These are phyloP conservation scores for Poeciliopsis prolifica DNA, from an alignment of 2,113 vertebrate genomes.

Conservation along the genomic window DNA sequence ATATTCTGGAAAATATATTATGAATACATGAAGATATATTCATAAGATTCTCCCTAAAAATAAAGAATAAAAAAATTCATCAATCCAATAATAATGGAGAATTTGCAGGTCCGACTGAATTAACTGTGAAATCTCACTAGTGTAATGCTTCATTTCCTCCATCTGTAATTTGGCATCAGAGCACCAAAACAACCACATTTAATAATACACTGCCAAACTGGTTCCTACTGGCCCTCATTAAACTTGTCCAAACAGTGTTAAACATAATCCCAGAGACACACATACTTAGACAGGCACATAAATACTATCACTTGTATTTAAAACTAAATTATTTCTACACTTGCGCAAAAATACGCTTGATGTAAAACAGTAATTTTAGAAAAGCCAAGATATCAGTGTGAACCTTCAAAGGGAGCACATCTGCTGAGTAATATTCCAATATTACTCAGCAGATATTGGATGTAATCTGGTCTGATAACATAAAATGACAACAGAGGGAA, in stretches of 20 bases:
- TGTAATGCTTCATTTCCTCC: conserved; percentile 45
- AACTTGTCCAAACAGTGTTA: conserved; percentile 63
- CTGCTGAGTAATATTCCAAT: conserved; percentile 29
- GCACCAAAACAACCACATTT: conserved; percentile 54
- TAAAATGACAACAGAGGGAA: conserved; percentile 37
- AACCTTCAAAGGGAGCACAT: conserved; percentile 19
- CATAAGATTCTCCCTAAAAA: neutral
- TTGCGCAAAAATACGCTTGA: conserved; percentile 20
- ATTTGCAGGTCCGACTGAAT: conserved; percentile 7
- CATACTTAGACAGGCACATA: conserved; percentile 9
- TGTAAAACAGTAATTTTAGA: conserved; percentile 22
- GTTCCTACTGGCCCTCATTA: conserved; percentile 59
- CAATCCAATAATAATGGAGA: neutral
- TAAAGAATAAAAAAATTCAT: neutral
- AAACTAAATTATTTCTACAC: conserved; percentile 2
- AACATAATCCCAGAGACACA: conserved; percentile 22
- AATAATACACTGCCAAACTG: conserved; percentile 65
- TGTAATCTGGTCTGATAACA: conserved; percentile 31
- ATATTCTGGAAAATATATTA: neutral
- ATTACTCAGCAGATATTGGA: conserved; percentile 43
- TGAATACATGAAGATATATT: neutral
- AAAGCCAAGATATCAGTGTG: conserved; percentile 17
- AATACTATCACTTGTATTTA: conserved; percentile 5
- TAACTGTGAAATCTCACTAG: conserved; percentile 16
- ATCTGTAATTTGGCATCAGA: conserved; percentile 45